These are phyloP conservation scores for Nixonia krombeini DNA, from an alignment of 1,140 invertebrate species.

Conservation along the genomic window DNA sequence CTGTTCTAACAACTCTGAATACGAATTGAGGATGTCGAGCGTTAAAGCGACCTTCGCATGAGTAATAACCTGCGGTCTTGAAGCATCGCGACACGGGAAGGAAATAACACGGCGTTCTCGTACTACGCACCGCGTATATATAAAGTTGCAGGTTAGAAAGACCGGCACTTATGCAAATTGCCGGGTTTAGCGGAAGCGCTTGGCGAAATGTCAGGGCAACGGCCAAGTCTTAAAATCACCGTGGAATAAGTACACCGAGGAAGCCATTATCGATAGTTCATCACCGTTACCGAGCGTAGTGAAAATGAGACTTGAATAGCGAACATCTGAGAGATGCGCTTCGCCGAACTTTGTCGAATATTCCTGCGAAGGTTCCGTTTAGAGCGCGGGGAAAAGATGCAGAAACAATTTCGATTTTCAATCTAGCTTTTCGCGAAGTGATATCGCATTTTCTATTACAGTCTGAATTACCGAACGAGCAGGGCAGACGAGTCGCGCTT, in stretches of 20 bases:
- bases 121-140: conserved; percentile 13
- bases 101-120: conserved; percentile 16
- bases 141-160: conserved; percentile 30
- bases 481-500: conserved; percentile 22
- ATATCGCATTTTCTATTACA: conserved; percentile 22
- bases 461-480: conserved; percentile 29
- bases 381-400: too few relatives aligned
- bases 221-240: too few relatives aligned
- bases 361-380: too few relatives aligned
- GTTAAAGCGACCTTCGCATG: conserved; percentile 15
- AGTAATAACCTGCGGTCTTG: too few relatives aligned
- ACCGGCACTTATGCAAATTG: conserved; percentile 37
- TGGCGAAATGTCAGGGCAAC: too few relatives aligned
- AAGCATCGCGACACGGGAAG: conserved; percentile 5
- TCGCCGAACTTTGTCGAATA: too few relatives aligned
- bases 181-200: conserved; percentile 7
- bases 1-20: too few relatives aligned
- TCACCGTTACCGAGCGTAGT: too few relatives aligned
- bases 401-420: conserved; percentile 16
- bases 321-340: too few relatives aligned
- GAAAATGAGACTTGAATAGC: too few relatives aligned
- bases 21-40: conserved; percentile 1
- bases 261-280: too few relatives aligned
- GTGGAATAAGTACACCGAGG: too few relatives aligned
- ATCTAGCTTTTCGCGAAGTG: conserved; percentile 12